These are phyloP conservation scores for Neostethus bicornis DNA, from an alignment of 2,797 vertebrate species.

Conservation along the genomic window DNA sequence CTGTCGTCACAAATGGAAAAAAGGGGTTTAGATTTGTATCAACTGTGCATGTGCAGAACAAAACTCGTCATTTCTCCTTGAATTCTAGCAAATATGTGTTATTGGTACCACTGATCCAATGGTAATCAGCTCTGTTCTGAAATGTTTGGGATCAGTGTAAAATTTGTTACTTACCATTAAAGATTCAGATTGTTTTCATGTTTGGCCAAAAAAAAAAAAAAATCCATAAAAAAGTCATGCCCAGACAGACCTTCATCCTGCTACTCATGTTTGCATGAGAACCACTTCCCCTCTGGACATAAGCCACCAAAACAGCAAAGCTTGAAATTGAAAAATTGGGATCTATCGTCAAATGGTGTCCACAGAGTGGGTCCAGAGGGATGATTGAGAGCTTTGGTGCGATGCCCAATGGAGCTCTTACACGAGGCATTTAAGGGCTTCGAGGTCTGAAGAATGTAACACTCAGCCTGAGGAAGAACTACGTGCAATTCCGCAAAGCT, in stretches of 20 bases:
- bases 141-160: conserved; percentile 20
- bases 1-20: conserved; percentile 47
- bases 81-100: conserved; percentile 45
- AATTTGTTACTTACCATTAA: conserved; percentile 15
- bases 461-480: conserved; percentile 27
- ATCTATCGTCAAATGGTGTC: conserved; percentile 62
- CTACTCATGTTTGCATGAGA: conserved; percentile 33
- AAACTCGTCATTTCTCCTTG: conserved; percentile 44
- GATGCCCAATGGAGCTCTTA: conserved; percentile 49
- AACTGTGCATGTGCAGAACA: conserved; percentile 34
- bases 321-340: conserved; percentile 66
- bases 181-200: conserved; percentile 26
- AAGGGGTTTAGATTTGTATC: conserved; percentile 40
- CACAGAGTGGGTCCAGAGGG: conserved; percentile 51
- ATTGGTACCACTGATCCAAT: conserved; percentile 1
- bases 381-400: conserved; percentile 61
- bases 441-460: conserved; percentile 54
- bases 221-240: conserved; percentile 5
- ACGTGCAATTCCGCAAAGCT: conserved; percentile 49
- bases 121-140: conserved; percentile 5
- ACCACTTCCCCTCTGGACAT: conserved; percentile 46
- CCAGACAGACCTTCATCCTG: conserved; percentile 5
- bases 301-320: conserved; percentile 59
- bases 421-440: conserved; percentile 51
- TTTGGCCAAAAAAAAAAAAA: conserved; percentile 44